A percentile compares a stretch with the other conserved stretches of the same genome.
Evolutionary conservation across 2,797 vertebrate species (phyloP).

Genomic region (Malacoctenus gilli): DNA sequence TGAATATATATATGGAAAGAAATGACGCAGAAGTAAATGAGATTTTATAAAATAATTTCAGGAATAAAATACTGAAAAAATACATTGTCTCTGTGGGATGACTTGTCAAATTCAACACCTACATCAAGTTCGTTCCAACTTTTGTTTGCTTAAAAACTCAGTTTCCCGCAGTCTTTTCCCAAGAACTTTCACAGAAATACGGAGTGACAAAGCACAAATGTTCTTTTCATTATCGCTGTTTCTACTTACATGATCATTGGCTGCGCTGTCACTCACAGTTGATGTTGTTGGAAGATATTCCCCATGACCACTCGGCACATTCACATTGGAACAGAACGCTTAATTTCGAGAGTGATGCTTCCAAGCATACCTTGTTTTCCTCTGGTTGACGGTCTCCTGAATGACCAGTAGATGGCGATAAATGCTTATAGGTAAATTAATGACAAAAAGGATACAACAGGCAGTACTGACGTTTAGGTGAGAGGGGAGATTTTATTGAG

Average conservation of each 20-base stretch:
- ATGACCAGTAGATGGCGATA: conserved; percentile 62
- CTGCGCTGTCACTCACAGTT: no score
- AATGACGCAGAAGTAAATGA: conserved; percentile 76
- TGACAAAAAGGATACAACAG: not conserved
- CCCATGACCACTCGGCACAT: not conserved
- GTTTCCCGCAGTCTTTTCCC: no score
- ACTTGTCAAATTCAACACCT: not conserved
- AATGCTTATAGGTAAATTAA: conserved; percentile 5
- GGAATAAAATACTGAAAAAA: conserved; percentile 81
- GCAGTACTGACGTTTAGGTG: no score
- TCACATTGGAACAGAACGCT: no score
- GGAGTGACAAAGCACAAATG: no score
- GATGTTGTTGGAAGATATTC: not conserved
- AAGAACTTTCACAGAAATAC: no score
- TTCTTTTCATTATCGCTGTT: no score
- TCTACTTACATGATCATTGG: no score
- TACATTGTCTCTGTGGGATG: not conserved
- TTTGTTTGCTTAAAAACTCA: no score
- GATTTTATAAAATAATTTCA: conserved; percentile 85
- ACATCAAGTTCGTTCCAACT: not conserved
- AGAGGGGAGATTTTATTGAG: no score
- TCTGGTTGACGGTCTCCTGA: not conserved
- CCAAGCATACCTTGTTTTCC: no score
- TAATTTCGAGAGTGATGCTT: no score
- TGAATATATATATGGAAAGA: conserved; percentile 60